phyloP scores from a whole-genome alignment of 2,113 vertebrate species.

The Lasiurus borealis region DNA sequence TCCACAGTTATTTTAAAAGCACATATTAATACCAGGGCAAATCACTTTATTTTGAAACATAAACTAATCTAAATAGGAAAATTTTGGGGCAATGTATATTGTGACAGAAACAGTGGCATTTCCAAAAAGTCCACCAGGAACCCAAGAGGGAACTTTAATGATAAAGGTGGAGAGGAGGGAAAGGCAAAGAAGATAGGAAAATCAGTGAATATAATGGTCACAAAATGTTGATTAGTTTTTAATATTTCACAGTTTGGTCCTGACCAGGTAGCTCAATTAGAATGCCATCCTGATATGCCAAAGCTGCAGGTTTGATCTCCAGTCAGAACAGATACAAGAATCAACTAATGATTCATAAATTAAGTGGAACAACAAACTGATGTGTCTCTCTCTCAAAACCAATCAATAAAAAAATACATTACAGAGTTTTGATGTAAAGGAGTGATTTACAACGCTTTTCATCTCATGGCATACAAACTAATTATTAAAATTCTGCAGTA shows the following conservation, averaged over 20 bases:
- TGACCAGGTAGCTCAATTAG: background rate
- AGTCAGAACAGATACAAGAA: background rate
- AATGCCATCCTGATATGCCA: background rate
- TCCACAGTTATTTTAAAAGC: slow-evolving; percentile 44
- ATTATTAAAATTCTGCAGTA: background rate
- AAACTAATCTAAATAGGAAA: slow-evolving; percentile 50
- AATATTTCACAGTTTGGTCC: background rate
- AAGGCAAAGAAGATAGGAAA: background rate
- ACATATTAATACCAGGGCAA: background rate
- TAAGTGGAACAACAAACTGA: background rate
- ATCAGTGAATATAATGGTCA: background rate
- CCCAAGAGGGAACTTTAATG: slow-evolving; percentile 23
- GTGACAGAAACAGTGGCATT: background rate
- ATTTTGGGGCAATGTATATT: background rate
- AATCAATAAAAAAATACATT: background rate
- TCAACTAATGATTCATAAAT: background rate
- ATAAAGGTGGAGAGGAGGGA: background rate
- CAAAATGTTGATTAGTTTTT: slow-evolving; percentile 46
- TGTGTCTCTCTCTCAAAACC: background rate
- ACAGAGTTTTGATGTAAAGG: background rate
- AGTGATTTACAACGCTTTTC: background rate
- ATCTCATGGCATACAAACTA: background rate
- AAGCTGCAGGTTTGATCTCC: background rate
- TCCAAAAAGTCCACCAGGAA: slow-evolving; percentile 20
- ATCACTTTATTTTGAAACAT: slow-evolving; percentile 62